These are phyloP conservation scores for Hypolimnas misippus DNA, from an alignment of 2,888 invertebrate species.

Conservation along the genomic window DNA sequence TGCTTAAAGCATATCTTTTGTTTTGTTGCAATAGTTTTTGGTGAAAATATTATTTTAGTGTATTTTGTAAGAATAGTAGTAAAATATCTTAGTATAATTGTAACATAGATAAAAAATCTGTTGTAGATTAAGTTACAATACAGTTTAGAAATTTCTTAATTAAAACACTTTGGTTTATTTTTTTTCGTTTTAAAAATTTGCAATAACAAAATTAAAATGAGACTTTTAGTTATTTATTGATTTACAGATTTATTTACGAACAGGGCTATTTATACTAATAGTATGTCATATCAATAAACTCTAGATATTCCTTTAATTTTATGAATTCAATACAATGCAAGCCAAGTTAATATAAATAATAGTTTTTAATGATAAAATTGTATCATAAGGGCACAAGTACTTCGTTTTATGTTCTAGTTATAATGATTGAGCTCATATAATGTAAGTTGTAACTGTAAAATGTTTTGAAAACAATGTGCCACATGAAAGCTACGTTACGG, in stretches of 20 bases:
- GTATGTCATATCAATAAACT: constrained; percentile 7
- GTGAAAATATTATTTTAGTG: constrained; percentile 60
- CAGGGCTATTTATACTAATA: constrained; percentile 1
- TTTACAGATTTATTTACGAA: constrained; percentile 10
- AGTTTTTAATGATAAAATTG: constrained; percentile 26
- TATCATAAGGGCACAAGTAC: constrained; percentile 74
- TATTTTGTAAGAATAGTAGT: constrained; percentile 39
- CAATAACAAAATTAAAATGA: neutral
- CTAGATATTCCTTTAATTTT: constrained; percentile 9
- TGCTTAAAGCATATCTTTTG: constrained; percentile 65
- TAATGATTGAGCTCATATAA: constrained; percentile 52
- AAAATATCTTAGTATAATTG: constrained; percentile 35
- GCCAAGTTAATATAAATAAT: constrained; percentile 29
- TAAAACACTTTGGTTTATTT: neutral
- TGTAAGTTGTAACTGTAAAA: constrained; percentile 43
- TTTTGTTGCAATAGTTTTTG: constrained; percentile 63
- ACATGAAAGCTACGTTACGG: constrained; percentile 46
- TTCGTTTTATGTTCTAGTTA: constrained; percentile 52
- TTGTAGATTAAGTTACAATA: constrained; percentile 25
- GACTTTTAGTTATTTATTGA: neutral
- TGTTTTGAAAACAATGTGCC: constrained; percentile 54
- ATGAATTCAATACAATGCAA: constrained; percentile 18
- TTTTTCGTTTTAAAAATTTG: neutral
- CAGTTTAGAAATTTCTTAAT: constrained; percentile 12
- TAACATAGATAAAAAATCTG: constrained; percentile 29